Conservation (phyloP, 2,797 vertebrate genomes). For the Poeciliopsis presidionis region DNA sequence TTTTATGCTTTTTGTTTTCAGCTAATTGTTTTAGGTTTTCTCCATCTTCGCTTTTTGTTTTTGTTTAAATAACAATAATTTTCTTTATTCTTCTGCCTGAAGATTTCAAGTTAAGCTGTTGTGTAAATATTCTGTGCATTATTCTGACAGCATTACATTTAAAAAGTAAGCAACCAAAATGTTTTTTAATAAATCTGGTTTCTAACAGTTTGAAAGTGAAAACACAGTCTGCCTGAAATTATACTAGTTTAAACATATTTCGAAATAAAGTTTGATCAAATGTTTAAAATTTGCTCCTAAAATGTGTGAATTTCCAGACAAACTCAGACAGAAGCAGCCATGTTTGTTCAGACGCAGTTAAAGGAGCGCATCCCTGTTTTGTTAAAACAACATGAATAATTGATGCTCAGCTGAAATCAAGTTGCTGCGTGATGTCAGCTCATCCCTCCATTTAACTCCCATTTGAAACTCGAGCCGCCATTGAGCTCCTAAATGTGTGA, state of each 20-base stretch:
- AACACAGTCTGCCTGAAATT: not conserved
- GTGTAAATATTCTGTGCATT: not conserved
- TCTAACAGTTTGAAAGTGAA: not conserved
- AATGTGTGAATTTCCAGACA: not conserved
- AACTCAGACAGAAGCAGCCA: not conserved
- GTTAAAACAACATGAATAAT: constrained; percentile 58
- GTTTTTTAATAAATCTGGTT: not conserved
- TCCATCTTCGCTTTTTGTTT: not conserved
- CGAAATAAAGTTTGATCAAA: not conserved
- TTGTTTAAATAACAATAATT: not conserved
- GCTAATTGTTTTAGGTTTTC: not conserved
- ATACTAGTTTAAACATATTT: not conserved
- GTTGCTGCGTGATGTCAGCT: constrained; percentile 12
- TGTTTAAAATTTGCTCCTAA: not conserved
- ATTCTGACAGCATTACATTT: not conserved
- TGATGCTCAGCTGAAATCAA: constrained; percentile 62
- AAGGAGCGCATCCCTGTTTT: not conserved
- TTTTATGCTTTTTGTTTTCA: no score
- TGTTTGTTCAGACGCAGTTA: not conserved
- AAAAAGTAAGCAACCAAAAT: not conserved
- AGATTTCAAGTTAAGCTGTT: not conserved
- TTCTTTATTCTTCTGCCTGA: not conserved
- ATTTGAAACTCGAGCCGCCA: constrained; percentile 60
- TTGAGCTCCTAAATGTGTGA: constrained; percentile 52
- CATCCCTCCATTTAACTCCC: constrained; percentile 50